Evolutionary conservation across 2,113 vertebrate genomes (phyloP), one percentile per base, ranked within the genome.

Genomic region (Sinosuthora webbiana): DNA sequence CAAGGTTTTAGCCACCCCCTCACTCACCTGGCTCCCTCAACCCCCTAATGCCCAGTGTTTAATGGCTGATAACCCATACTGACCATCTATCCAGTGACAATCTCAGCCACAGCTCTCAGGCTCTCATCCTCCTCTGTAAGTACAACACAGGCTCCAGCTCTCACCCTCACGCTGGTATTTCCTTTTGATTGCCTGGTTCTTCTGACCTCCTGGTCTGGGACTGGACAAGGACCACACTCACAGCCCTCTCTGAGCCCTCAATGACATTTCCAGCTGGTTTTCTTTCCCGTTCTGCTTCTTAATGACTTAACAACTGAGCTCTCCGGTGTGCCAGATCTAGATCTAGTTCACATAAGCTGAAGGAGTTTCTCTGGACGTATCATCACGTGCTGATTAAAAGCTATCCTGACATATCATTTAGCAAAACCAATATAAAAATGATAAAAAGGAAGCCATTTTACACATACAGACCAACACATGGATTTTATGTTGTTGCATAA

Each of bases 281-380:
- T 64, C 68, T 57, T 52, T 87, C 56, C 24, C 0, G 0, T 79
- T 82, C 67, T 82, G 55, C 49, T 31, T 89, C 49, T 70, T 56
- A 87, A 44, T 50, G 56, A 69, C 63, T 84, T n/a, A 67, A 91
- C 11, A 60, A 63, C 41, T 0, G 25, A 94, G 80, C 16, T 86
- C 35, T 65, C 31, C 24, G 11, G 76, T 39, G 80, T 86, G 90
- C 89, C 60, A 96, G 50, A 93, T 86, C 7, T 2, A 89, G 79
- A 87, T 89, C 82, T 88, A 96, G 85, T 94, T 95, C 80, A 90
- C 52, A 52, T 19, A 47, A 71, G 30, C 87, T 56, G 71, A 87
- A 78, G 42, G 74, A 90, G 78, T 90, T 92, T 90, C 82, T 77
- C 83, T 75, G 82, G 56, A 74, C 5, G 3, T 68, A 39, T 13